These are phyloP conservation scores for Megathymus violae DNA, from an alignment of 1,140 invertebrate species.

Conservation along the genomic window DNA sequence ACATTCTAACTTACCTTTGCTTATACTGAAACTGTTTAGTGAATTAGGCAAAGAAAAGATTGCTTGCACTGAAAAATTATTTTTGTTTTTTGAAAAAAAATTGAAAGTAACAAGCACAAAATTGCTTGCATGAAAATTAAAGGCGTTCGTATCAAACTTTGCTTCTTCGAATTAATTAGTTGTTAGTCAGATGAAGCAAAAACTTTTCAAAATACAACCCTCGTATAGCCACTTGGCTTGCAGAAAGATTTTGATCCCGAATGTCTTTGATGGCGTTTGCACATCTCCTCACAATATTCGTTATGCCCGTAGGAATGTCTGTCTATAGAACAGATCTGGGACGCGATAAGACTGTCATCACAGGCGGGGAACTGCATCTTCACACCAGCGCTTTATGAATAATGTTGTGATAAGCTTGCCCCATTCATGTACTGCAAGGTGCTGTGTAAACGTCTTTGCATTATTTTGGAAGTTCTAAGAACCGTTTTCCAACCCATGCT, in stretches of 20 bases:
- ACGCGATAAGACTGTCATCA: conserved; percentile 69
- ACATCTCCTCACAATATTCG: conserved; percentile 32
- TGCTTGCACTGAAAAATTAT: too few relatives aligned
- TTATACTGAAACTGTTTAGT: not conserved
- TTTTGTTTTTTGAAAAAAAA: too few relatives aligned
- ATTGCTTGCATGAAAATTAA: too few relatives aligned
- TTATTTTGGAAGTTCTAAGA: conserved; percentile 29
- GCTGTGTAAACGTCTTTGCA: conserved; percentile 32
- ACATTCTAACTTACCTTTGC: conserved; percentile 13
- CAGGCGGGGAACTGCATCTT: conserved; percentile 58
- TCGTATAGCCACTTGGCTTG: not conserved
- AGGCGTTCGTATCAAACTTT: not conserved
- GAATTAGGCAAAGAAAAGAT: not conserved
- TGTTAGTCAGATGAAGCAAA: not conserved
- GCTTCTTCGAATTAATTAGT: not conserved
- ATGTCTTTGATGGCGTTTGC: conserved; percentile 26
- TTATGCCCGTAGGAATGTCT: conserved; percentile 31
- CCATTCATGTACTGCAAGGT: conserved; percentile 46
- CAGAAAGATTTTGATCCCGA: conserved; percentile 21
- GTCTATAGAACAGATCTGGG: conserved; percentile 66
- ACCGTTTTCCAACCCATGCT: conserved; percentile 16
- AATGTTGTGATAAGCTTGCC: conserved; percentile 56
- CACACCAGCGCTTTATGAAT: conserved; percentile 59
- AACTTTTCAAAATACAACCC: not conserved
- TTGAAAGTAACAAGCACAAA: too few relatives aligned